A percentile compares a stretch with the other conserved stretches of the same genome.
phyloP scores from a whole-genome alignment of 1,140 invertebrate genomes.

The Asobara japonica region DNA sequence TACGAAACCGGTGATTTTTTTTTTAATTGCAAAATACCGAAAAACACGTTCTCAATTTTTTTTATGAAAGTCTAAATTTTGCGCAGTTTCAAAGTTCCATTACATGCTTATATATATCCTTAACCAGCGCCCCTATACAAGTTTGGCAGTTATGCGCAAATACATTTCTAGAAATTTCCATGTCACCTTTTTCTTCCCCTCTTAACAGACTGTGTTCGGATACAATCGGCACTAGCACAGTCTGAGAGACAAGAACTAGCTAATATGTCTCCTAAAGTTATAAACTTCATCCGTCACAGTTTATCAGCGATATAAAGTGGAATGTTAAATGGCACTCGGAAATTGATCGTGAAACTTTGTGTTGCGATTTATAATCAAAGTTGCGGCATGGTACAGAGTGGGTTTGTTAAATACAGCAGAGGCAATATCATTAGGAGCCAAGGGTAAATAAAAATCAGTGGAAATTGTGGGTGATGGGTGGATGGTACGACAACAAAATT shows the following conservation, averaged over 20 bases:
- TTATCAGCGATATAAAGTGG: background rate
- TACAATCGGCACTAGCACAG: background rate
- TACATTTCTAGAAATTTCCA: too few relatives aligned
- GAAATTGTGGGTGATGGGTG: background rate
- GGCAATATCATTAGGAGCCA: background rate
- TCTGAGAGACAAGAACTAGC: background rate
- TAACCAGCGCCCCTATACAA: too few relatives aligned
- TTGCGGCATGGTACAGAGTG: background rate
- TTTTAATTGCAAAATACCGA: too few relatives aligned
- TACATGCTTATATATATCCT: too few relatives aligned
- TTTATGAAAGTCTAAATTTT: too few relatives aligned
- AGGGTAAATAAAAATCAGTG: background rate
- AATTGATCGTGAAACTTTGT: background rate
- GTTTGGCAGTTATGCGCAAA: too few relatives aligned
- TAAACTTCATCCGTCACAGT: background rate
- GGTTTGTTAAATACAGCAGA: background rate
- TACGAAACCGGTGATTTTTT: too few relatives aligned
- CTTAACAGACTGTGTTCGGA: background rate
- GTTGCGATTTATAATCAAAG: background rate
- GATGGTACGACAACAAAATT: too few relatives aligned
- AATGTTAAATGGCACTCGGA: background rate
- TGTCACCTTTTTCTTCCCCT: background rate
- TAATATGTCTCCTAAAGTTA: background rate
- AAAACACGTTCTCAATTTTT: too few relatives aligned
- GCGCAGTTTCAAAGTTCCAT: too few relatives aligned